These are phyloP conservation scores for Grantiella picta DNA, from an alignment of 2,113 vertebrate genomes.

Conservation along the genomic window DNA sequence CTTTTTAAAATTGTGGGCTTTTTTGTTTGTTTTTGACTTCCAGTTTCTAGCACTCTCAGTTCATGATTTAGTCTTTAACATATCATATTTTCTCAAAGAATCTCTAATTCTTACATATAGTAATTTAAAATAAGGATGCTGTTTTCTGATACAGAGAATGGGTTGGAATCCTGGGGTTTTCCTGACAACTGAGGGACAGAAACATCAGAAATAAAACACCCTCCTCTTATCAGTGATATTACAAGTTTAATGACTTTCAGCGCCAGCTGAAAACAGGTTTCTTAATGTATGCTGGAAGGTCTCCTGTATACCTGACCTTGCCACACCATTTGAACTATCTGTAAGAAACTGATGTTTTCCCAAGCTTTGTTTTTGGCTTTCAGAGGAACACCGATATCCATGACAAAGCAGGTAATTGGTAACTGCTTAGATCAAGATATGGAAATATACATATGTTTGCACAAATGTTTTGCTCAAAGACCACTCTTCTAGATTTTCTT, in stretches of 20 bases:
- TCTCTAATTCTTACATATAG: not conserved
- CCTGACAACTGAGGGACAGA: not conserved
- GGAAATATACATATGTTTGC: not conserved
- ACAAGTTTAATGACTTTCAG: not conserved
- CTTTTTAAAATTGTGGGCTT: not conserved
- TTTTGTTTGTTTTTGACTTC: not conserved
- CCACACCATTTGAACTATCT: not conserved
- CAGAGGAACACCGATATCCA: not conserved
- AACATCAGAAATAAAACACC: not conserved
- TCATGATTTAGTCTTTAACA: not conserved
- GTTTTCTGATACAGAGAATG: not conserved
- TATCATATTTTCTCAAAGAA: not conserved
- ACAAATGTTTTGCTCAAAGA: not conserved
- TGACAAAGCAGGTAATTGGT: not conserved
- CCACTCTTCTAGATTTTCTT: not conserved
- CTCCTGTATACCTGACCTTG: not conserved
- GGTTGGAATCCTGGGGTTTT: not conserved
- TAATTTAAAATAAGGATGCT: not conserved
- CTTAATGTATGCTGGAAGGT: not conserved
- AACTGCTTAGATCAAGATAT: not conserved
- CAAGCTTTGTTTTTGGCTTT: not conserved
- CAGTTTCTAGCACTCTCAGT: not conserved
- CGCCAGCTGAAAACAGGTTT: not conserved
- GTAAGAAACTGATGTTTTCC: not conserved
- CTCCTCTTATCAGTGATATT: not conserved